Conservation (phyloP, 1,140 invertebrate genomes). For the Drosophila novamexicana region DNA sequence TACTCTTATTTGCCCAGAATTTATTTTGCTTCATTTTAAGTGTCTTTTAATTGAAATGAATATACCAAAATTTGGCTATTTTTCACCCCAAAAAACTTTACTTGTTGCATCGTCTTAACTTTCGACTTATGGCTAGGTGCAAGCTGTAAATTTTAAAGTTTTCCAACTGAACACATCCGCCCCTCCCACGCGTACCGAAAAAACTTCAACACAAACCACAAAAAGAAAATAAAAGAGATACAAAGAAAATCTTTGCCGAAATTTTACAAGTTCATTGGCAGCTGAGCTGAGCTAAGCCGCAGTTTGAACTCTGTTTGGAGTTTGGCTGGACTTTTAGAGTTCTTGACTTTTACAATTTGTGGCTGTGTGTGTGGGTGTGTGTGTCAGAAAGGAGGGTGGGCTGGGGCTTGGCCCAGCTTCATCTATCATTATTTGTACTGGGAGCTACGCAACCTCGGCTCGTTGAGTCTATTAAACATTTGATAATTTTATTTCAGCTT, state of each 20-base stretch:
- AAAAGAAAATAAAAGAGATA: constrained; percentile 14
- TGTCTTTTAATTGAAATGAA: constrained; percentile 51
- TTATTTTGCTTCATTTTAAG: constrained; percentile 11
- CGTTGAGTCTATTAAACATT: constrained; percentile 75
- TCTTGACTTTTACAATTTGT: constrained; percentile 3
- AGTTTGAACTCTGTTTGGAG: constrained; percentile 40
- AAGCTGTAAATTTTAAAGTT: constrained; percentile 52
- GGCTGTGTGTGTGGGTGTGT: too few species aligned
- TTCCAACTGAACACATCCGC: neutral
- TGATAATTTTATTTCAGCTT: constrained; percentile 74
- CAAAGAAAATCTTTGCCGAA: constrained; percentile 26
- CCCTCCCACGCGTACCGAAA: neutral
- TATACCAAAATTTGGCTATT: constrained; percentile 6
- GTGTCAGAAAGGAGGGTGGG: too few species aligned
- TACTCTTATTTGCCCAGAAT: too few species aligned
- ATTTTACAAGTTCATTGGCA: constrained; percentile 51
- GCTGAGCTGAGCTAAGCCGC: constrained; percentile 43
- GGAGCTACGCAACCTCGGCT: constrained; percentile 13
- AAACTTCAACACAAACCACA: constrained; percentile 24
- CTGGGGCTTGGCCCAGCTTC: neutral
- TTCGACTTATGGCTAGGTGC: constrained; percentile 40
- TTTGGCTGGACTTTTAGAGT: constrained; percentile 32
- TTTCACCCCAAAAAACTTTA: constrained; percentile 22
- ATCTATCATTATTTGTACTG: constrained; percentile 62
- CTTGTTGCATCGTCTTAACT: constrained; percentile 38